Evolutionary conservation across 2,888 invertebrate genomes (phyloP).

Genomic region (Cybosia mesomella): DNA sequence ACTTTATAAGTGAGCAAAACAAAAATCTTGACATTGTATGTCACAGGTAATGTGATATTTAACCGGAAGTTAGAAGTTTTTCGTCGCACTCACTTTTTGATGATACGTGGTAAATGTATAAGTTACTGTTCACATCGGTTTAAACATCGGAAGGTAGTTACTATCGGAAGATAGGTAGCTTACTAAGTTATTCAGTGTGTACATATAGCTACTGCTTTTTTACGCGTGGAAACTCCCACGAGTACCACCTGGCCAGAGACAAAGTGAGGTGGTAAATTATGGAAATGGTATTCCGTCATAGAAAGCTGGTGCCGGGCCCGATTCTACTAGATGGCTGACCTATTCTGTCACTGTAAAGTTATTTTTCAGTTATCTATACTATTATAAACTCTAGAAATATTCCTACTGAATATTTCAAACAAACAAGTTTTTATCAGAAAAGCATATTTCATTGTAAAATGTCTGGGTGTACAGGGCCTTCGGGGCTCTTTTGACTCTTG

Average conservation of each 20-base stretch:
- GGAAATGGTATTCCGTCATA: not conserved
- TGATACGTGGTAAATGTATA: not conserved
- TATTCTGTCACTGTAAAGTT: not conserved
- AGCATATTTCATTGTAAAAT: no score
- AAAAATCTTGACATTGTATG: conserved; percentile 33
- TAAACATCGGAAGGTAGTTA: not conserved
- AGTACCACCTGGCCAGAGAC: not conserved
- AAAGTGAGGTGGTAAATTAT: not conserved
- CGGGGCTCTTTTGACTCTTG: no score
- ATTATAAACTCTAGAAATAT: no score
- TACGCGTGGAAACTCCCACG: not conserved
- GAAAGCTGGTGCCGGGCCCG: no score
- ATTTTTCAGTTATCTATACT: no score
- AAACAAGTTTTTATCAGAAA: no score
- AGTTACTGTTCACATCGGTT: not conserved
- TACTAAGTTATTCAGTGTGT: no score
- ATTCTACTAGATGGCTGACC: no score
- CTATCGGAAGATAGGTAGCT: no score
- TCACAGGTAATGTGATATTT: conserved; percentile 24
- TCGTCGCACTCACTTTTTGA: not conserved
- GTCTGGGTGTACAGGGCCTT: no score
- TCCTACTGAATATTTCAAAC: no score
- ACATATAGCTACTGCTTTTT: not conserved
- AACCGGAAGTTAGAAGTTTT: conserved; percentile 20
- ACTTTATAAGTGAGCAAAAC: conserved; percentile 13